These are phyloP conservation scores for Charaxes varanes DNA, from an alignment of 1,140 invertebrate genomes.

Conservation along the genomic window DNA sequence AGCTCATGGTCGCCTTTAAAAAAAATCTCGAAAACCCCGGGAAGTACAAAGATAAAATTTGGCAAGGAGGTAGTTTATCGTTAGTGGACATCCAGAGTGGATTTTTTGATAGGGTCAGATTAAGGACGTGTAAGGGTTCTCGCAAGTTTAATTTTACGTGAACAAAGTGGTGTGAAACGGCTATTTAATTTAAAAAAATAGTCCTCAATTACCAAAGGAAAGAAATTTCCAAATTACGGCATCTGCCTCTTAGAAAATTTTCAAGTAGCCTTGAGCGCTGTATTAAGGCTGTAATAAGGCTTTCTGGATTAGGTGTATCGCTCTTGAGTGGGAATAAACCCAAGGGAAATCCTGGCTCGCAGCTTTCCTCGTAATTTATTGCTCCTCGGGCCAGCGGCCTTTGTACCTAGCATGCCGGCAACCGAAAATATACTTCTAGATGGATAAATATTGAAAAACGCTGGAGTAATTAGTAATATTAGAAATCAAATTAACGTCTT, in stretches of 20 bases:
- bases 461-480: too few relatives aligned
- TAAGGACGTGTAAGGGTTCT: too few relatives aligned
- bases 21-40: too few relatives aligned
- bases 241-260: constrained; percentile 63
- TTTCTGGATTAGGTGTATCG: constrained; percentile 70
- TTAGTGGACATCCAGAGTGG: too few relatives aligned
- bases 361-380: constrained; percentile 71
- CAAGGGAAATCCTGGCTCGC: constrained; percentile 69
- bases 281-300: constrained; percentile 72
- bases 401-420: constrained; percentile 62
- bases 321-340: constrained; percentile 72
- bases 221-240: constrained; percentile 42
- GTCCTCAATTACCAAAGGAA: constrained; percentile 22
- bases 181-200: constrained; percentile 2
- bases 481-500: too few relatives aligned
- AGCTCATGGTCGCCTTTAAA: too few relatives aligned
- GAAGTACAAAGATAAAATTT: too few relatives aligned
- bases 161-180: too few relatives aligned
- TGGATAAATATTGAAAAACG: constrained; percentile 67
- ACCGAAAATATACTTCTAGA: constrained; percentile 66
- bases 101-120: too few relatives aligned
- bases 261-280: constrained; percentile 68
- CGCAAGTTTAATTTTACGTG: too few relatives aligned
- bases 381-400: constrained; percentile 63
- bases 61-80: too few relatives aligned